Percentiles rank a stretch among this genome's conserved stretches.
Conservation (phyloP, 2,113 vertebrate genomes). For the Chlorocebus sabaeus region DNA sequence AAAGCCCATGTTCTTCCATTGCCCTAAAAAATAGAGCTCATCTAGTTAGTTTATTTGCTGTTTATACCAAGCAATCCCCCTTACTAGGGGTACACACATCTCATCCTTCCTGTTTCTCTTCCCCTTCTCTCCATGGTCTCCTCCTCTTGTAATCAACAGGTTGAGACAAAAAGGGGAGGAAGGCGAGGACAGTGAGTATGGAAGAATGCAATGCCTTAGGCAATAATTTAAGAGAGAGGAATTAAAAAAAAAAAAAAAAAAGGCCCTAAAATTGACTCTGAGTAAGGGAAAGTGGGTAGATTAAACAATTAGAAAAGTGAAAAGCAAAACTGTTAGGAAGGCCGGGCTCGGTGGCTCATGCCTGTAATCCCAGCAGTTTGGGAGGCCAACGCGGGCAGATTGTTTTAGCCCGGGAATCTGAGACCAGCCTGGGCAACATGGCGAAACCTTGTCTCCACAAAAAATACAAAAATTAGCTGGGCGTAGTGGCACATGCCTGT, state of each 20-base stretch:
- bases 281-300: not conserved
- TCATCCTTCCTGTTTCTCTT: not conserved
- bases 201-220: not conserved
- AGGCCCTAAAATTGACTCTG: not conserved
- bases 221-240: not conserved
- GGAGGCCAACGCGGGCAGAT: not conserved
- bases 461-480: not conserved
- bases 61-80: not conserved
- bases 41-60: constrained; percentile 26
- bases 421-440: not conserved
- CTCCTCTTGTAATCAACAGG: not conserved
- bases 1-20: not conserved
- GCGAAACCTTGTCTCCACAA: not conserved
- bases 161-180: not conserved
- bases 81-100: not conserved
- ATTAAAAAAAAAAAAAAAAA: not conserved
- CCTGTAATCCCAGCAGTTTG: not conserved
- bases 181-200: not conserved
- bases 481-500: not conserved
- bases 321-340: not conserved
- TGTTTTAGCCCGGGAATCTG: not conserved
- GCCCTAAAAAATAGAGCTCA: not conserved
- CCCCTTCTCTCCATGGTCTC: not conserved
- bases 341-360: not conserved
- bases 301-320: not conserved